phyloP scores from a whole-genome alignment of 2,888 invertebrate species.

The Chrysotoxum bicinctum region DNA sequence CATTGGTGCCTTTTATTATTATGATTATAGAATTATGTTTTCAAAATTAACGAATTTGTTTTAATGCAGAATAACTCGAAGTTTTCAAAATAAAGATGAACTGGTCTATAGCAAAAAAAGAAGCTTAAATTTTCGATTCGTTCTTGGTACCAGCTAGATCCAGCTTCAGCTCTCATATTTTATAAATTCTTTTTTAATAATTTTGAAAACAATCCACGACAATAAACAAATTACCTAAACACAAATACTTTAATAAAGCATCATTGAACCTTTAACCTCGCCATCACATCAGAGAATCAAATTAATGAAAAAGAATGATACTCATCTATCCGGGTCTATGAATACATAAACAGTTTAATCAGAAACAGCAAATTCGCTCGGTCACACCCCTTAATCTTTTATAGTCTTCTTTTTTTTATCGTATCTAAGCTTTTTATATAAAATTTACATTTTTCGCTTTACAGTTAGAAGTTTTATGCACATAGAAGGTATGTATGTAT shows the following conservation, averaged over 20 bases:
- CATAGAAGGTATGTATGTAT: neutral
- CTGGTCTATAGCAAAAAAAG: too few relatives aligned
- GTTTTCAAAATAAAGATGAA: too few relatives aligned
- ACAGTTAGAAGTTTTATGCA: neutral
- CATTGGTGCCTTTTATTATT: too few relatives aligned
- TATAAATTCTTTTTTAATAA: constrained; percentile 5
- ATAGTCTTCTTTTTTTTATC: neutral
- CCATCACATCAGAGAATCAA: constrained; percentile 22
- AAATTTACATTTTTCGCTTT: constrained; percentile 25
- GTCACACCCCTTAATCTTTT: constrained; percentile 35
- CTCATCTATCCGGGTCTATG: constrained; percentile 10
- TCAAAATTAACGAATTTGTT: too few relatives aligned
- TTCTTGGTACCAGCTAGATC: too few relatives aligned
- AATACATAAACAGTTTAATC: constrained; percentile 31
- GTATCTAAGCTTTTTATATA: neutral
- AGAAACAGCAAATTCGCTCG: constrained; percentile 29
- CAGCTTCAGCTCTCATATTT: too few relatives aligned
- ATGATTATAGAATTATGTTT: too few relatives aligned
- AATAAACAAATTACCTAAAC: neutral
- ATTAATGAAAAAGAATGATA: constrained; percentile 23
- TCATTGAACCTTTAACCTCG: neutral
- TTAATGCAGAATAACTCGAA: too few relatives aligned
- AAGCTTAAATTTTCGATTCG: too few relatives aligned
- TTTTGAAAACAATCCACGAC: neutral
- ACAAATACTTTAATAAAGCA: neutral